These are phyloP conservation scores for Leptodactylus fallax DNA, from an alignment of 2,797 vertebrate genomes.

Conservation along the genomic window DNA sequence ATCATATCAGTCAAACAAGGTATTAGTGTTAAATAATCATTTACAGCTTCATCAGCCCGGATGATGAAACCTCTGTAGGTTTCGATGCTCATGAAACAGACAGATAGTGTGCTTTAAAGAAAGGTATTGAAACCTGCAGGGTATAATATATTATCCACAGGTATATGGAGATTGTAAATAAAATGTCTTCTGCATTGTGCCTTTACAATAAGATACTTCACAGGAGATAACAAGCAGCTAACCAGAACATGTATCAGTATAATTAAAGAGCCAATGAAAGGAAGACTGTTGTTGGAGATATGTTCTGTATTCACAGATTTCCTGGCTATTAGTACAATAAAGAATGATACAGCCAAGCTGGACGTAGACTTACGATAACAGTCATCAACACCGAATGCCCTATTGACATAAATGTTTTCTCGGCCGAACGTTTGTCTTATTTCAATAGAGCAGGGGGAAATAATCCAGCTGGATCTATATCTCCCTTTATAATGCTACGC, in stretches of 20 bases:
- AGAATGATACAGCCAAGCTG: no score
- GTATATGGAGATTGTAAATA: not conserved
- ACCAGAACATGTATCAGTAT: not conserved
- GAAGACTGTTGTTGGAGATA: no score
- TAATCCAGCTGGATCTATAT: no score
- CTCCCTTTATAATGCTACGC: no score
- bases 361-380: no score
- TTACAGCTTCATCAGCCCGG: conserved; percentile 23
- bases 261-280: not conserved
- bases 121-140: not conserved
- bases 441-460: no score
- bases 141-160: not conserved
- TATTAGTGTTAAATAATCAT: conserved; percentile 27
- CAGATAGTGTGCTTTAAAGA: not conserved
- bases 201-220: not conserved
- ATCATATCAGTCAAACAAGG: conserved; percentile 16
- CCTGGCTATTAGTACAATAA: no score
- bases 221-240: not conserved
- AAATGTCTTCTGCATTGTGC: not conserved
- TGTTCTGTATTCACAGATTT: no score
- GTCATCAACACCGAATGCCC: no score
- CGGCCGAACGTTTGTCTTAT: no score
- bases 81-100: not conserved
- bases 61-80: not conserved
- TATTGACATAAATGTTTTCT: no score